Evolutionary conservation across 2,797 vertebrate genomes (phyloP).

Genomic region (Pseudomugil tenellus): DNA sequence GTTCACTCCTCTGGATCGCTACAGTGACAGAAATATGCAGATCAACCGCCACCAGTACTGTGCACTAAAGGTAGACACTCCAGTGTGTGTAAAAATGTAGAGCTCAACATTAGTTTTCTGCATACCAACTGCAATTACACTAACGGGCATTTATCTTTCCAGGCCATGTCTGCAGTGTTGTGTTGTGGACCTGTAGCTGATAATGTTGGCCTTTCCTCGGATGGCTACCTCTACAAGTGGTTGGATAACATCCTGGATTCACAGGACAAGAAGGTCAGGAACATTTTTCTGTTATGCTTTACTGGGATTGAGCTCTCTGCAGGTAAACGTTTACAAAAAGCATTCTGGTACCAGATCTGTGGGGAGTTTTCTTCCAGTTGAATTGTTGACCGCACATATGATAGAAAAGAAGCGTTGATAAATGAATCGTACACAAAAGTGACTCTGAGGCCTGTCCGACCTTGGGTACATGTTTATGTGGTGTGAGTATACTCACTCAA

Average conservation of each 20-base stretch:
- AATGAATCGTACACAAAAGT: no score
- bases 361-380: no score
- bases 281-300: background rate
- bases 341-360: background rate
- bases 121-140: background rate
- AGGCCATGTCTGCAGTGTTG: conserved; percentile 99
- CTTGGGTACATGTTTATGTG: no score
- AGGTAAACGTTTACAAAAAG: background rate
- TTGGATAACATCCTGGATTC: conserved; percentile 99
- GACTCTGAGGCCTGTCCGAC: no score
- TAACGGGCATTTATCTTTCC: background rate
- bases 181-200: conserved; percentile 99
- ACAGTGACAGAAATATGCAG: conserved; percentile 98
- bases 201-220: conserved; percentile 97
- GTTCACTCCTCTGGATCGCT: conserved; percentile 98
- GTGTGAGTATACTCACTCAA: no score
- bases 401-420: background rate
- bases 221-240: conserved; percentile 99
- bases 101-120: background rate
- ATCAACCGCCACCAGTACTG: conserved; percentile 99
- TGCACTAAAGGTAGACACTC: conserved; percentile 91
- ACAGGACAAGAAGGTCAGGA: conserved; percentile 94
- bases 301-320: background rate
- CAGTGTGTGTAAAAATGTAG: accelerated
- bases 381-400: no score